These are phyloP conservation scores for Vandiemenella viatica DNA, from an alignment of 2,888 invertebrate genomes.

Conservation along the genomic window DNA sequence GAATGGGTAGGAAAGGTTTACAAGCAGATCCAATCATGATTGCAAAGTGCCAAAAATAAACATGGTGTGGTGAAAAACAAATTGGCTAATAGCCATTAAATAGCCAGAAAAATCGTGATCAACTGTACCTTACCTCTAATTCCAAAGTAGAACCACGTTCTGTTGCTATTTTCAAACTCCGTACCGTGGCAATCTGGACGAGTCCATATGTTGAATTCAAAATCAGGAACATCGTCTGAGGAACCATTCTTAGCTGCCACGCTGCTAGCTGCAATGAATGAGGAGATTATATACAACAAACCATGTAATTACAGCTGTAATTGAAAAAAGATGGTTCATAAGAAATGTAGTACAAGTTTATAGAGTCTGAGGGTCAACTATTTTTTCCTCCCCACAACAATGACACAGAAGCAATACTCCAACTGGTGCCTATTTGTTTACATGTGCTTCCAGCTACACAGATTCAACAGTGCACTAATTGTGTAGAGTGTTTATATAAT, in stretches of 20 bases:
- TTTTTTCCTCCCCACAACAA: neutral
- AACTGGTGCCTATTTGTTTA: neutral
- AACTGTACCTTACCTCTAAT: constrained; percentile 44
- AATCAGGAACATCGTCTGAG: constrained; percentile 42
- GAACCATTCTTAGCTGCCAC: constrained; percentile 4
- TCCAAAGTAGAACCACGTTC: constrained; percentile 89
- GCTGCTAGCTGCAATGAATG: no score
- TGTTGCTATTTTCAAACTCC: constrained; percentile 72
- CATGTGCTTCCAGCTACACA: neutral
- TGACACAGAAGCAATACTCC: neutral
- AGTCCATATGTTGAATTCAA: constrained; percentile 83
- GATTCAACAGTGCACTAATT: neutral
- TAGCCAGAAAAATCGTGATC: no score
- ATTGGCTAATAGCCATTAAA: no score
- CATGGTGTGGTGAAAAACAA: no score
- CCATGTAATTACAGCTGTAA: neutral
- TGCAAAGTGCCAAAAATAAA: no score
- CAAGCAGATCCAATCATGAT: no score
- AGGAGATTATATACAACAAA: neutral
- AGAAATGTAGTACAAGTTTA: neutral
- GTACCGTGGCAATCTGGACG: constrained; percentile 78
- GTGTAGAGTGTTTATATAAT: neutral
- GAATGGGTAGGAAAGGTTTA: no score
- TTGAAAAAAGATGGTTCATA: neutral
- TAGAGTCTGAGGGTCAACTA: no score